These are phyloP conservation scores for Zaprionus ornatus DNA, from an alignment of 1,140 invertebrate genomes.

Conservation along the genomic window DNA sequence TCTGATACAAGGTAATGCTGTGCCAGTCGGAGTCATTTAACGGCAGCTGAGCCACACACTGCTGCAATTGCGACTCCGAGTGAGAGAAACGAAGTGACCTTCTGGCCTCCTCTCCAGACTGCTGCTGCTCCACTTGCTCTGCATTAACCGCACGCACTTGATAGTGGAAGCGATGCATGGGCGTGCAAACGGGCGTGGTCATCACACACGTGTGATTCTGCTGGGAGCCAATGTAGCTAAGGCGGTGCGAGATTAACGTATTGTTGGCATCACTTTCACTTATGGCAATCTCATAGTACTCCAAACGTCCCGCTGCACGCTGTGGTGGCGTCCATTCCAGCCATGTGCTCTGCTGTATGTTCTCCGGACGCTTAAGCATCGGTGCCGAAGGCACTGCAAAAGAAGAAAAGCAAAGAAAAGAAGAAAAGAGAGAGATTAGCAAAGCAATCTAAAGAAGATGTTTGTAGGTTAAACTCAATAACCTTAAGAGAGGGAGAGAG, in stretches of 20 bases:
- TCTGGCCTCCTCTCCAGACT: neutral
- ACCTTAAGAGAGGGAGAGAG: no score
- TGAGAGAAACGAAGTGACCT: no score
- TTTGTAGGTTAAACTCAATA: no score
- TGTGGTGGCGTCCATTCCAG: slow-evolving; percentile 49
- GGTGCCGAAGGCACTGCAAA: slow-evolving; percentile 57
- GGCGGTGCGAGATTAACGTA: slow-evolving; percentile 10
- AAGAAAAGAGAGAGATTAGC: neutral
- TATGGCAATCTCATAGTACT: slow-evolving; percentile 62
- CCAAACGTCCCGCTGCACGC: slow-evolving; percentile 50
- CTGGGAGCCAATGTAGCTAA: slow-evolving; percentile 38
- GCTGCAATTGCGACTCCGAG: neutral
- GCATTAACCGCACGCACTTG: slow-evolving; percentile 64
- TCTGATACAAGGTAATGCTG: slow-evolving; percentile 23
- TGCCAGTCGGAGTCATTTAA: slow-evolving; percentile 13
- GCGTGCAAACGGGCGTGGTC: slow-evolving; percentile 52
- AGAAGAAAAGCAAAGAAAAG: neutral
- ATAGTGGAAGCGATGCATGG: slow-evolving; percentile 48
- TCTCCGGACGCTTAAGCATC: slow-evolving; percentile 13
- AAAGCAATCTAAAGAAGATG: no score
- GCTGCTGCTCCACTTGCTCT: slow-evolving; percentile 24
- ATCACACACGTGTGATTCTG: slow-evolving; percentile 49
- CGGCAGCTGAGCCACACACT: slow-evolving; percentile 8
- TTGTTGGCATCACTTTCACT: slow-evolving; percentile 43
- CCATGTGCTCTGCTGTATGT: slow-evolving; percentile 31